Conservation (phyloP, 2,113 vertebrate genomes). For the Falco punctatus region DNA sequence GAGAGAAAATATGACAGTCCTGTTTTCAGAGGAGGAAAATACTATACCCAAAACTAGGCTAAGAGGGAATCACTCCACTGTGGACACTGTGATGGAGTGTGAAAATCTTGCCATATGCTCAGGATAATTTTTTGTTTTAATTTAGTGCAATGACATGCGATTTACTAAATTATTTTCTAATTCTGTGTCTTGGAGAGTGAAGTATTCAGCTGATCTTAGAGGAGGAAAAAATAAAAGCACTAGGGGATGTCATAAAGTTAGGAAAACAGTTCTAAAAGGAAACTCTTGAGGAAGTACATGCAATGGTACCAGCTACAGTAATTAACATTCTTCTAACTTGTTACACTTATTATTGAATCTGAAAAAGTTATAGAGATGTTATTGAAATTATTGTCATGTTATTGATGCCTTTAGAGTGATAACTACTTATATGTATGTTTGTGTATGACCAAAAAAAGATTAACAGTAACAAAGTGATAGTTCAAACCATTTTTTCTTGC, state of each 20-base stretch:
- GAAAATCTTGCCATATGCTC: neutral
- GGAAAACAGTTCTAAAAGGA: neutral
- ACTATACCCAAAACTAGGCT: neutral
- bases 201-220: neutral
- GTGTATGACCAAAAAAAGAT: neutral
- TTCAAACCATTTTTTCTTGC: neutral
- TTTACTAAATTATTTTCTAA: neutral
- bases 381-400: neutral
- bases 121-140: neutral
- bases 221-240: neutral
- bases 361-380: neutral
- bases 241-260: neutral
- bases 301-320: neutral
- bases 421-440: neutral
- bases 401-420: neutral
- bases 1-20: neutral
- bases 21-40: neutral
- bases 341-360: neutral
- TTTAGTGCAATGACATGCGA: neutral
- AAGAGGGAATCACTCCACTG: neutral
- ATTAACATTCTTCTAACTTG: neutral
- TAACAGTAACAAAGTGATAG: neutral
- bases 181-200: fast-evolving
- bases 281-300: neutral
- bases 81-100: neutral